A percentile compares a stretch with the other conserved stretches of the same genome.
phyloP scores from a whole-genome alignment of 2,888 invertebrate genomes.

The Ischnus inquisitorius region DNA sequence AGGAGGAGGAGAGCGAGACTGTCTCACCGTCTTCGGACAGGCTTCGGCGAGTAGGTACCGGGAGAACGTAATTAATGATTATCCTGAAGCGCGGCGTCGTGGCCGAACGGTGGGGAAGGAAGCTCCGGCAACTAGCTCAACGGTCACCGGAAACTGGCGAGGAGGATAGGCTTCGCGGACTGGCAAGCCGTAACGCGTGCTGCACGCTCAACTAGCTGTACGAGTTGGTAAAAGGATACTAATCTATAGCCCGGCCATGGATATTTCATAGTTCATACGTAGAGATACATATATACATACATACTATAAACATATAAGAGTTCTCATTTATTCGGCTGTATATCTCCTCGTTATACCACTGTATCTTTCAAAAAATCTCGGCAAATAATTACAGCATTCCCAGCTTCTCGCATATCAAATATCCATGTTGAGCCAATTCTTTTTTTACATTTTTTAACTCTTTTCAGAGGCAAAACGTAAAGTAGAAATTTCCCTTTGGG shows the following conservation, averaged over 20 bases:
- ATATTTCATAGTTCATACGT: slow-evolving; percentile 16
- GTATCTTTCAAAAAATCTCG: not conserved
- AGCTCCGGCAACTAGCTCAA: slow-evolving; percentile 25
- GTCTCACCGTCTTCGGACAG: not conserved
- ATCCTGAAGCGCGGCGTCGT: slow-evolving; percentile 12
- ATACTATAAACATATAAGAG: not conserved
- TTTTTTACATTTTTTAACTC: not conserved
- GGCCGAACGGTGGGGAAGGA: slow-evolving; percentile 5
- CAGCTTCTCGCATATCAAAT: not conserved
- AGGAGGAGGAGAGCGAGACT: not conserved
- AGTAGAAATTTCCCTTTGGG: too few relatives aligned
- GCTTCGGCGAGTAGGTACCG: not conserved
- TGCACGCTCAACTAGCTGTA: slow-evolving; percentile 32
- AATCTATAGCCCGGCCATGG: not conserved
- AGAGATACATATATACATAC: too few relatives aligned
- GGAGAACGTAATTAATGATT: slow-evolving; percentile 34
- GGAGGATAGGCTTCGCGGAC: slow-evolving; percentile 41
- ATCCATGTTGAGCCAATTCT: not conserved
- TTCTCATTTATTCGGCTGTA: not conserved
- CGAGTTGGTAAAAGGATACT: slow-evolving; percentile 8
- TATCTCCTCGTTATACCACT: not conserved
- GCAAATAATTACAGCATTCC: not conserved
- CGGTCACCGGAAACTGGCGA: slow-evolving; percentile 39
- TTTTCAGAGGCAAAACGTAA: too few relatives aligned
- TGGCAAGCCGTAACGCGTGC: slow-evolving; percentile 30